Percentiles rank a stretch among this genome's conserved stretches.
phyloP scores from a whole-genome alignment of 2,797 vertebrate genomes.

The Poeciliopsis gracilis region DNA sequence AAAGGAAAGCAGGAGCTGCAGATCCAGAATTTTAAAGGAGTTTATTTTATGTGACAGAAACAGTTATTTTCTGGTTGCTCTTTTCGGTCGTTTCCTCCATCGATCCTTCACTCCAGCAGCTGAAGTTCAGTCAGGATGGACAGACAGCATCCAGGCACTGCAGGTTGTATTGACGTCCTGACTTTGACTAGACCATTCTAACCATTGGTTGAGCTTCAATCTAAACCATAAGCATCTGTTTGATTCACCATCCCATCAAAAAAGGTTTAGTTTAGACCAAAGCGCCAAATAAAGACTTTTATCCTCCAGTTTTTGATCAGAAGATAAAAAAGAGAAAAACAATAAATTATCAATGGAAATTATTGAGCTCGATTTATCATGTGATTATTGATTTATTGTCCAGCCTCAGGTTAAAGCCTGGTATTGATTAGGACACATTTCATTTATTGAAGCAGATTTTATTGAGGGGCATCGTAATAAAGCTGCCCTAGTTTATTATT shows the following conservation, averaged over 20 bases:
- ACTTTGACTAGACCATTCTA: slow-evolving; percentile 1
- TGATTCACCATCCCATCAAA: background rate
- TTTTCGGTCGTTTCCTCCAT: too few relatives aligned
- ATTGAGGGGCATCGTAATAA: background rate
- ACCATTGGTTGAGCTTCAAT: background rate
- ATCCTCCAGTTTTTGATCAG: too few relatives aligned
- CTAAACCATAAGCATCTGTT: background rate
- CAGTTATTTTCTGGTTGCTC: background rate
- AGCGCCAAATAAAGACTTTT: too few relatives aligned
- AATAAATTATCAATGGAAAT: too few relatives aligned
- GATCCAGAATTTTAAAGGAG: background rate
- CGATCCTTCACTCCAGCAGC: too few relatives aligned
- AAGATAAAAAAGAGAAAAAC: too few relatives aligned
- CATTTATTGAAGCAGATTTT: background rate
- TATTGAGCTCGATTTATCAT: too few relatives aligned
- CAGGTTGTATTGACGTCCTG: background rate
- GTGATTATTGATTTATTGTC: background rate
- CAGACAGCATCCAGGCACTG: background rate
- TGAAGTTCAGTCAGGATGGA: background rate
- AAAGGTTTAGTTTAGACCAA: too few relatives aligned
- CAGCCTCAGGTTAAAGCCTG: background rate
- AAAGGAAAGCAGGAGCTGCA: background rate
- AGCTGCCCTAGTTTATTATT: background rate
- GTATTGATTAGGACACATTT: background rate
- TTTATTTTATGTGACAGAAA: background rate